Evolutionary conservation across 2,888 invertebrate species (phyloP), one percentile per base, ranked within the genome.

Genomic region (Halictus ligatus): DNA sequence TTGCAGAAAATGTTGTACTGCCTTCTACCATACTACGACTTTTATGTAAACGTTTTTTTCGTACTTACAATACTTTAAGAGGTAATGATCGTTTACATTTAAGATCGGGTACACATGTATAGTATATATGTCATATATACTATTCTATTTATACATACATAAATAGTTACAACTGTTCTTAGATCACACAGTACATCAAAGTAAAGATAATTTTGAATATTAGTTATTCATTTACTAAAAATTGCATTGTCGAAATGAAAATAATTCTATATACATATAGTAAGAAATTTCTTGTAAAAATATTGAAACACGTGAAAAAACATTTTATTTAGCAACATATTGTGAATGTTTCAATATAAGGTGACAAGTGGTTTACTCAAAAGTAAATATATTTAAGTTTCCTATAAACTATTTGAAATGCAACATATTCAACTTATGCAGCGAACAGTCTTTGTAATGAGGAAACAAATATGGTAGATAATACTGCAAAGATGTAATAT

Each of bases 301-400:
- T 79, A 77, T 89, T 54, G 43, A 86, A 75, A 46, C 85, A 69
- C 78, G 80, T 84, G 83, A 79, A 90, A 78, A 80, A 84, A 78
- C 83, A 90, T 91, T 91, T 91, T 86, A 89, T 93, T 91, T 90
- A 90, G 87, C 88, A 81, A 85, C 87, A 88, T 90, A 90, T 89
- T 86, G 80, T 88, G 83, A 90, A 81, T 82, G 89, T 89, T 91
- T 89, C 84, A 90, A 87, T 78, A 43, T 83, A 80, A 79, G 75
- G 64, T 72, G 67, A 87, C 40, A 78, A 82, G 74, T 71, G 64
- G 35, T 87, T 83, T 82, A 75, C 80, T 46, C n/a, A 74, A 81
- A 75, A 71, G 72, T 79, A 71, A 84, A 78, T 8, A 21, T 75
- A 75, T 81, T 72, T 40, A n/a, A 78, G 76, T 82, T 88, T 86